A percentile compares a stretch with the other conserved stretches of the same genome.
These are phyloP conservation scores for Atlantisia rogersi DNA, from an alignment of 2,113 vertebrate genomes.

Conservation along the genomic window DNA sequence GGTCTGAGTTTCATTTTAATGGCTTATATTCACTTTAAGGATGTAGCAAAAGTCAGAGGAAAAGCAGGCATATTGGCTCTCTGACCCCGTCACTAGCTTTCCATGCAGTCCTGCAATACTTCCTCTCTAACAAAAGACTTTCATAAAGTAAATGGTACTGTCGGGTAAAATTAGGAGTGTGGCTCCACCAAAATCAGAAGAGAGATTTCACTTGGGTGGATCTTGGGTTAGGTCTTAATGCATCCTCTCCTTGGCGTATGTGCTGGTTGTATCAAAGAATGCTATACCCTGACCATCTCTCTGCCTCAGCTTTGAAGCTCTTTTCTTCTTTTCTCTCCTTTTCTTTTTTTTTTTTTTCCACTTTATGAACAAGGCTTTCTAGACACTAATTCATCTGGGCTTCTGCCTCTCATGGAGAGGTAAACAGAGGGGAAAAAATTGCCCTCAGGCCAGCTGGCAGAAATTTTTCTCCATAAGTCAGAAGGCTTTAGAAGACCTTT, in stretches of 20 bases:
- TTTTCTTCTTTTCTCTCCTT: too few relatives aligned
- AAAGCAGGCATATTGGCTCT: not conserved
- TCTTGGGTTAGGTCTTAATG: not conserved
- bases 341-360: too few relatives aligned
- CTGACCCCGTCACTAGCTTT: not conserved
- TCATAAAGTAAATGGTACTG: not conserved
- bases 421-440: not conserved
- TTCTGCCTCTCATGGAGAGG: not conserved
- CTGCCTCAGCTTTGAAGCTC: not conserved
- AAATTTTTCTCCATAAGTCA: not conserved
- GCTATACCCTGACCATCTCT: not conserved
- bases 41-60: not conserved
- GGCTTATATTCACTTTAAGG: not conserved
- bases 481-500: slow-evolving; percentile 11
- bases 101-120: not conserved
- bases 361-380: not conserved
- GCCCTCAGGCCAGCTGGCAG: not conserved
- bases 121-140: not conserved
- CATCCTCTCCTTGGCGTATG: not conserved
- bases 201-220: not conserved
- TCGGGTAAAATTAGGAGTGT: not conserved
- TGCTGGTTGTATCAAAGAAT: not conserved
- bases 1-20: not conserved
- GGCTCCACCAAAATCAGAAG: not conserved
- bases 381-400: not conserved